Conservation (phyloP, 1,140 invertebrate species). For the Lepidostoma basale region DNA sequence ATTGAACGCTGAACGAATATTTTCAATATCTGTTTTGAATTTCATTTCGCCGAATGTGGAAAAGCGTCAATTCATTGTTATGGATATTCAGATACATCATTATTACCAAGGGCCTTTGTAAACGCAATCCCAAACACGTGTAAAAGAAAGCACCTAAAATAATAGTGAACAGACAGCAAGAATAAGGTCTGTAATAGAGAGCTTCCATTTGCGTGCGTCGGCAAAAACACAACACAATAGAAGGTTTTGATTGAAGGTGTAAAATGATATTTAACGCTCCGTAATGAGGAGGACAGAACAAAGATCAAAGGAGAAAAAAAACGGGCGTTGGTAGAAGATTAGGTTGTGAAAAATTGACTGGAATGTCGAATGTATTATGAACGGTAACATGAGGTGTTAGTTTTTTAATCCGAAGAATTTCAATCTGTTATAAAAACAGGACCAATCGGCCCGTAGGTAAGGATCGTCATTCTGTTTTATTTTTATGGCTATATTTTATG, state of each 20-base stretch:
- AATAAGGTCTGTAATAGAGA: constrained; percentile 23
- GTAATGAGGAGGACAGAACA: constrained; percentile 42
- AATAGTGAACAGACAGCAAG: background rate
- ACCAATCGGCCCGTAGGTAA: constrained; percentile 2
- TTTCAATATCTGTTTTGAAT: no score
- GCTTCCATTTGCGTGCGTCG: constrained; percentile 29
- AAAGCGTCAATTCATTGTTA: no score
- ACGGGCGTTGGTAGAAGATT: constrained; percentile 13
- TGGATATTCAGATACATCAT: no score
- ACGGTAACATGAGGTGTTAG: constrained; percentile 34
- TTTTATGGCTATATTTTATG: no score
- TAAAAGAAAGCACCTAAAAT: background rate
- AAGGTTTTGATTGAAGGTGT: constrained; percentile 44
- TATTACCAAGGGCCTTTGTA: background rate
- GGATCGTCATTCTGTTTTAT: no score
- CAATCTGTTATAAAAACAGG: constrained; percentile 14
- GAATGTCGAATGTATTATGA: constrained; percentile 43
- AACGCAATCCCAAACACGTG: constrained; percentile 4
- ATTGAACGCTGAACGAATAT: no score
- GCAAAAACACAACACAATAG: constrained; percentile 37
- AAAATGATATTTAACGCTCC: constrained; percentile 45
- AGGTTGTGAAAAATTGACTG: constrained; percentile 41
- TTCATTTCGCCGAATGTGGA: no score
- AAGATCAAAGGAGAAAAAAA: constrained; percentile 36
- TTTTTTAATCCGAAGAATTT: constrained; percentile 41